Evolutionary conservation across 2,888 invertebrate species (phyloP).

Genomic region (Laspeyria flexula): DNA sequence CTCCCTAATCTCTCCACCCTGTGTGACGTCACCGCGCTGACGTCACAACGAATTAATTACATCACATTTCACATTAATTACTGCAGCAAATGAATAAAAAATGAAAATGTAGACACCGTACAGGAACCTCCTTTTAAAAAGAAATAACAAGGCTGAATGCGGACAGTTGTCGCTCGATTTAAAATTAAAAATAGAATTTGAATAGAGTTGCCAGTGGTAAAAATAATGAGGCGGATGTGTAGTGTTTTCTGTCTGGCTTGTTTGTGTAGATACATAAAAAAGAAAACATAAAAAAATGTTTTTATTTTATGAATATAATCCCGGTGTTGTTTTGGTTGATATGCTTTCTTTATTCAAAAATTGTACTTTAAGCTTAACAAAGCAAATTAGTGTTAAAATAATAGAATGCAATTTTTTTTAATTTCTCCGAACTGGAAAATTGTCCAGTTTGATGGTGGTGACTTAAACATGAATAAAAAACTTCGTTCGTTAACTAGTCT

Average conservation of each 20-base stretch:
- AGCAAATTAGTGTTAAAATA: no score
- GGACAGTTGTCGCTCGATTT: conserved; percentile 29
- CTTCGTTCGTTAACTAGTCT: no score
- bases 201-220: conserved; percentile 41
- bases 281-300: not conserved
- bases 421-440: no score
- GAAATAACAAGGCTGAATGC: conserved; percentile 17
- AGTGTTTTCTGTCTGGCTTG: conserved; percentile 25
- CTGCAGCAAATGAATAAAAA: conserved; percentile 1
- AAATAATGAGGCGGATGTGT: conserved; percentile 45
- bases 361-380: no score
- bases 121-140: conserved; percentile 2
- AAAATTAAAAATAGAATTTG: conserved; percentile 32
- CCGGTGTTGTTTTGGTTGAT: not conserved
- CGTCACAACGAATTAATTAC: conserved; percentile 42
- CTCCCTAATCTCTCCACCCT: not conserved
- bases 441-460: no score
- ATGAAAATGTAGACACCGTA: not conserved
- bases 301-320: no score
- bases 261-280: not conserved
- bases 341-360: no score
- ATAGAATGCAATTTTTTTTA: no score
- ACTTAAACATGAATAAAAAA: no score
- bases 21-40: conserved; percentile 7
- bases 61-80: conserved; percentile 37